Evolutionary conservation across 2,113 vertebrate genomes (phyloP).

Genomic region (Psophia crepitans): DNA sequence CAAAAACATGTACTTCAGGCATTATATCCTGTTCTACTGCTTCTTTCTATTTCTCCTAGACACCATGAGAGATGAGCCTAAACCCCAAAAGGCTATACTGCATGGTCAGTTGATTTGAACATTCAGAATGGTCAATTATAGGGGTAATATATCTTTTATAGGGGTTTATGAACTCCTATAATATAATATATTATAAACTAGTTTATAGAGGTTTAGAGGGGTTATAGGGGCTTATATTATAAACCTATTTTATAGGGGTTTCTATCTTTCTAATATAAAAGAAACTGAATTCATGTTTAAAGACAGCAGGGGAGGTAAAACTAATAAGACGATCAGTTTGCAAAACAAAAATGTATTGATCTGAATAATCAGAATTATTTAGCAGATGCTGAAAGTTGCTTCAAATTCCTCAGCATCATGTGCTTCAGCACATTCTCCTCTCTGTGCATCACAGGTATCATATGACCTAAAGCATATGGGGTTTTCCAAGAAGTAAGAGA

Average conservation of each 20-base stretch:
- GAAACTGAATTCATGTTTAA: neutral
- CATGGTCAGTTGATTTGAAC: neutral
- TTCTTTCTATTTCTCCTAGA: neutral
- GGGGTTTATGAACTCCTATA: no score
- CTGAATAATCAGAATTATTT: neutral
- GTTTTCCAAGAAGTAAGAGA: neutral
- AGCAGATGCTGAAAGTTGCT: neutral
- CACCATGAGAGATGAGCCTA: neutral
- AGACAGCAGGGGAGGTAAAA: neutral
- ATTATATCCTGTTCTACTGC: neutral
- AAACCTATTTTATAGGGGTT: no score
- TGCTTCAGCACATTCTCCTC: neutral
- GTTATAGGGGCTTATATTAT: no score
- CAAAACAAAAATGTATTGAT: neutral
- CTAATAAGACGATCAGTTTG: neutral
- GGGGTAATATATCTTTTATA: no score
- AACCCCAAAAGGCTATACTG: neutral
- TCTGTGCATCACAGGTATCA: neutral
- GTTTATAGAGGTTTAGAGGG: no score
- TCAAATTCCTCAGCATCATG: neutral
- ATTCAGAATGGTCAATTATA: neutral
- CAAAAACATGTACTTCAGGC: neutral
- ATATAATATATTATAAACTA: no score
- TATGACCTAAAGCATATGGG: neutral
- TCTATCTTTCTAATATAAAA: no score